Evolutionary conservation across 2,113 vertebrate genomes (phyloP), one percentile per base, ranked within the genome.

Genomic region (Leucopternis melanops): DNA sequence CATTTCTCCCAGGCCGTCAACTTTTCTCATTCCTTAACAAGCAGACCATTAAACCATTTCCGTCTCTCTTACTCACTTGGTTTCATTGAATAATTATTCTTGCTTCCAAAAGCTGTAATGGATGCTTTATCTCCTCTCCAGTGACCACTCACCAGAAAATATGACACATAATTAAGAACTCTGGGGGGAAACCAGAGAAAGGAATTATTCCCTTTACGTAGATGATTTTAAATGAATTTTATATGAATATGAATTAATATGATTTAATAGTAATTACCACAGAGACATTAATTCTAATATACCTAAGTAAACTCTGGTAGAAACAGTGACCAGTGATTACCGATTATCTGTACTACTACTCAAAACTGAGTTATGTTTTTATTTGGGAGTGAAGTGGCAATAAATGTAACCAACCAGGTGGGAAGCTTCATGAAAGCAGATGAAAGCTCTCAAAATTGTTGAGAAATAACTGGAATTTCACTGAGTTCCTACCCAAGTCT

Each of bases 61-160:
- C 16, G 17, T 93, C 14, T 57, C 66, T 80, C 62, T 77, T 54
- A 85, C 29, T 89, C 40, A 72, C 58, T 94, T 2, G 1, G n/a
- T 84, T 95, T 90, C 65, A 38, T 25, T 81, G 80, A 86, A 66
- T 70, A 93, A 93, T 90, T 90, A 69, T 70, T 82, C 77, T 88
- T 80, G 18, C 63, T 97, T 95, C 75, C 90, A 88, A 93, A 85
- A 93, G 18, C 72, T 74, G 59, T 81, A 86, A 88, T 52, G 44
- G 80, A 92, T 84, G 50, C 69, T 96, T 96, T 90, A 84, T 95
- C 80, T 95, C 57, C 95, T 90, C 94, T 93, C 72, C 71, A 86
- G 82, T 90, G 86, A 75, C 55, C 9, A 21, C 81, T 92, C 80
- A 90, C 79, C 85, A 93, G 88, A 93, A 97, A 96, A 96, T 90